Base-by-base conservation (phyloP, 2,113 vertebrate species). In the Leucoraja erinaceus region DNA sequence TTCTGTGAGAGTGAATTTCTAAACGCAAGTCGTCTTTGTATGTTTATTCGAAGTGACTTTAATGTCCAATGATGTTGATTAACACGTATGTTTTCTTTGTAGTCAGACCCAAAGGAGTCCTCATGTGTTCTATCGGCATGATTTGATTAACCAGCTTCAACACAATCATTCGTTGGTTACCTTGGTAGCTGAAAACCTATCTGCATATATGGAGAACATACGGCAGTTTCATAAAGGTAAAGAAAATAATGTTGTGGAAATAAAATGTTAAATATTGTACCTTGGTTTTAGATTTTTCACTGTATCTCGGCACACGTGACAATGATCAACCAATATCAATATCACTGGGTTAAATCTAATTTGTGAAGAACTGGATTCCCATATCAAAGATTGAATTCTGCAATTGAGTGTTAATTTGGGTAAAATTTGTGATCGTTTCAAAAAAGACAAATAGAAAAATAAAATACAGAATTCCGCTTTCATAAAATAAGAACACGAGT, bases 121-220 rank as follows among this genome's bases (percentile, higher is more conserved):
- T 61, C 99, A 99, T 90, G 98, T 99, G 81, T 99, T 99, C 96
- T 99, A 99, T 94, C 98, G 99, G 70, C 99, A 99, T 94, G 99
- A 99, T 94, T 97, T 99, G 96, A 99, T 99, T 95, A 99, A 99
- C 97, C 99, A 99, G 95, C 97, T 99, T 94, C 99, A 99, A 96
- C 98, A 99, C 96, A 99, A 99, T 97, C 99, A 99, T 91, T 98
- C 98, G 93, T 96, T 99, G 92, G 99, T 99, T 95, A 99, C 99
- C 33, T 93, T 99, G 95, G 99, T 99, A 94, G 98, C 99, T 93
- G 99, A 99, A 96, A 99, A 99, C 95, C 98, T 99, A 93, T 99
- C 99, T 9, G 97, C 99, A 88, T 99, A 99, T 94, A 99, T 99
- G 99, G 98, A 99, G 95, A 98, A 97, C 94, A 99, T 99, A 98